Evolutionary conservation across 2,113 vertebrate species (phyloP).

Genomic region (Mesembrinibis cayennensis): DNA sequence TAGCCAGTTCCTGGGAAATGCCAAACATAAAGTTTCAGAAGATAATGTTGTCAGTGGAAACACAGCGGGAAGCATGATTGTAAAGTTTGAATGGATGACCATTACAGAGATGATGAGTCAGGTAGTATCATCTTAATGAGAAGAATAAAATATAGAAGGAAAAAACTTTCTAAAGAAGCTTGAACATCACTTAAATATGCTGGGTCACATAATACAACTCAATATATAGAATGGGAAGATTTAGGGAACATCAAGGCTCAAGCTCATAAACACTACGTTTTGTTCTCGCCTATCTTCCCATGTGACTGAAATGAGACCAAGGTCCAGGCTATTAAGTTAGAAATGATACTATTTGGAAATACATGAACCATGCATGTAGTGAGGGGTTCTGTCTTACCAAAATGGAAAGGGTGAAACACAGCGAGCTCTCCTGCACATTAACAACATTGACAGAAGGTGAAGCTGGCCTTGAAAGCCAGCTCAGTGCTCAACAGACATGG

Average conservation of each 20-base stretch:
- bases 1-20: neutral
- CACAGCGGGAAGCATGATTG: fast-evolving
- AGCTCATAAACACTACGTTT: neutral
- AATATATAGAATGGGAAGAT: neutral
- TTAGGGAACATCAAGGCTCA: neutral
- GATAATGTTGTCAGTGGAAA: neutral
- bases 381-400: neutral
- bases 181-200: neutral
- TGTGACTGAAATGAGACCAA: neutral
- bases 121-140: neutral
- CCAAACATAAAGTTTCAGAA: neutral
- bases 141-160: neutral
- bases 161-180: neutral
- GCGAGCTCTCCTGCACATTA: neutral
- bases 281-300: neutral
- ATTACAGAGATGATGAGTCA: neutral
- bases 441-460: neutral
- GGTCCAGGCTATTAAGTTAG: neutral
- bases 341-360: neutral
- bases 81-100: neutral
- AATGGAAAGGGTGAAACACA: neutral
- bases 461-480: neutral
- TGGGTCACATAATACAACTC: neutral
- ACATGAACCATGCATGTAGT: fast-evolving
- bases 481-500: neutral